phyloP scores from a whole-genome alignment of 2,888 invertebrate species.

The Clusia tigrina region DNA sequence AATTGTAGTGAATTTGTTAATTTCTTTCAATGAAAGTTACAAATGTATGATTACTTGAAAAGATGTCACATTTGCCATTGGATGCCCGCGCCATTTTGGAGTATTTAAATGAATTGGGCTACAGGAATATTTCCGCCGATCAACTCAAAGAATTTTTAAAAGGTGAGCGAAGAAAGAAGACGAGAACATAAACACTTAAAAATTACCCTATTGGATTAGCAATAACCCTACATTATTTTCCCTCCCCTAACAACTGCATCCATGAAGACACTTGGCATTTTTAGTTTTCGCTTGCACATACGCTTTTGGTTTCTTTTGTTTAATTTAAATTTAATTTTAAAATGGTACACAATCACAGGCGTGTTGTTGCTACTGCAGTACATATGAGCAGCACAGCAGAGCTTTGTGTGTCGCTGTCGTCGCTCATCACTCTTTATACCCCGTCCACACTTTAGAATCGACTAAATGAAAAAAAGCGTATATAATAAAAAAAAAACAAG shows the following conservation, averaged over 20 bases:
- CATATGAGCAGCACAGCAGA: no score
- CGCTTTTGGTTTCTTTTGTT: conserved; percentile 5
- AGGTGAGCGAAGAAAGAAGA: conserved; percentile 70
- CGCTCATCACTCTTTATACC: not conserved
- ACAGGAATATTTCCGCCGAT: conserved; percentile 76
- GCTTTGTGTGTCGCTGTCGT: not conserved
- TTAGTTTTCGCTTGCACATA: no score
- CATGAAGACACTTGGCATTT: not conserved
- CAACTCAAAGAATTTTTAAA: conserved; percentile 81
- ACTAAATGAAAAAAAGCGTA: not conserved
- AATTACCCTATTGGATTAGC: not conserved
- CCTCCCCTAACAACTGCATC: not conserved
- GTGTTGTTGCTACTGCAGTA: not conserved
- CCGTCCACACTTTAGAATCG: conserved; percentile 14
- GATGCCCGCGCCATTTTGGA: conserved; percentile 78
- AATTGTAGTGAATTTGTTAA: conserved; percentile 34
- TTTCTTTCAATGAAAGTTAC: no score
- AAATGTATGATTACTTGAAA: conserved; percentile 27
- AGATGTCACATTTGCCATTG: conserved; percentile 65
- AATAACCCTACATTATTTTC: not conserved
- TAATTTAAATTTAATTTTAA: conserved; percentile 16
- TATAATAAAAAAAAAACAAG: conserved; percentile 20
- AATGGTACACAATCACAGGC: not conserved
- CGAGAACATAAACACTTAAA: not conserved
- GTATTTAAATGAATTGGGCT: conserved; percentile 79